Base-by-base conservation (phyloP, 2,797 vertebrate genomes). In the Scarus forsteni region DNA sequence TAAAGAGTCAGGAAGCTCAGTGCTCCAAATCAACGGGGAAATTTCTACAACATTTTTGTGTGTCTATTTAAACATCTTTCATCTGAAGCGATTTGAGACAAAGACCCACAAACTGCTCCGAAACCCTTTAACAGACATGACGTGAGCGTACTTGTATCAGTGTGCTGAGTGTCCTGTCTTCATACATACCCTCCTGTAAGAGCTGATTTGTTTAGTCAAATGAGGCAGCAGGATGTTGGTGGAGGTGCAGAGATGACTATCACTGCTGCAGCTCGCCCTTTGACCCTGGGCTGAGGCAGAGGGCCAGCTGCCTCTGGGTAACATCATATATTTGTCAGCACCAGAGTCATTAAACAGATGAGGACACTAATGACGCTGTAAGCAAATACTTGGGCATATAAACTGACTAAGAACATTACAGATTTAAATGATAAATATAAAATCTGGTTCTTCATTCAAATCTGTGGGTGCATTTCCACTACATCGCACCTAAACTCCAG, bases 181-280 rank as follows among this genome's bases (percentile, higher is more conserved):
- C 39, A 62, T 69, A 46, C 48, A 18, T 36, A 40, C 27, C 46
- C 45, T 40, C 77, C 42, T n/a, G 60, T 66, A 45, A 48, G 19
- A 68, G 73, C 61, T 66, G 73, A 86, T 91, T 86, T 89, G 81
- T 84, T 86, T 83, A 84, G 70, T 75, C 78, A 86, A 88, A 90
- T 89, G 79, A 87, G 79, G 63, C 70, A 48, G 72, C 79, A 90
- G 80, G 76, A 78, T 83, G 71, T 75, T 75, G 72, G 75, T 77
- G 84, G 67, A 83, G 72, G 77, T 64, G 80, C 79, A 85, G 81
- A 85, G 85, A 88, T 90, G 75, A 70, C 43, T 84, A 89, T 81
- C 73, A 48, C 46, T 48, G 8, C 70, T 58, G 76, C 77, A 69
- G 78, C 60, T 81, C 73, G 70, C 34, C 64, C 85, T 89, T 58